A percentile compares a stretch with the other conserved stretches of the same genome.
phyloP scores from a whole-genome alignment of 2,113 vertebrate species.

The Lota lota region DNA sequence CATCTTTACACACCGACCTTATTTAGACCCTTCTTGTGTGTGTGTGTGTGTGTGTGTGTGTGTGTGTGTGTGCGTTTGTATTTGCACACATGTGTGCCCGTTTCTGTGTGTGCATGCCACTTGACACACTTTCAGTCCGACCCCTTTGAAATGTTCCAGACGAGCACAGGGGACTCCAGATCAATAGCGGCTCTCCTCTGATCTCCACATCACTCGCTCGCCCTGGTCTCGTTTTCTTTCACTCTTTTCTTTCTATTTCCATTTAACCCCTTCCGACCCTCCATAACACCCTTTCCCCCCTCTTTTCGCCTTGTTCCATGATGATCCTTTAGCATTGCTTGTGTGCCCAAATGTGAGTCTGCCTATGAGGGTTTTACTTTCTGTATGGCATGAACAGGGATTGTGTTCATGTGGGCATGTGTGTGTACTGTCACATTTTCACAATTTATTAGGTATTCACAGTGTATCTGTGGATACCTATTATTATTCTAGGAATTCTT shows the following conservation, averaged over 20 bases:
- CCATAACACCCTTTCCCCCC: not conserved
- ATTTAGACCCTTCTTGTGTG: not conserved
- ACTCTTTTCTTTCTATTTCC: not conserved
- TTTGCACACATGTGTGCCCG: slow-evolving; percentile 3
- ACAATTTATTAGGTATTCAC: too few relatives aligned
- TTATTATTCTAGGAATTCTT: too few relatives aligned
- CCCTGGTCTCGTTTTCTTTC: slow-evolving; percentile 3
- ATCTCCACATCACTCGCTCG: slow-evolving; percentile 36
- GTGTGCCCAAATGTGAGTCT: too few relatives aligned
- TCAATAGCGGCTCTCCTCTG: slow-evolving; percentile 48
- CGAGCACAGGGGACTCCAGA: slow-evolving; percentile 22
- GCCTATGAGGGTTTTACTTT: too few relatives aligned
- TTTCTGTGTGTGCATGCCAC: not conserved
- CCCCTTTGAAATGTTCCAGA: slow-evolving; percentile 2
- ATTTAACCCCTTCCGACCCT: not conserved
- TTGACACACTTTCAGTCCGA: slow-evolving; percentile 35
- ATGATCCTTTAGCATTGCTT: not conserved
- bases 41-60: not conserved
- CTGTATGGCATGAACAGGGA: too few relatives aligned
- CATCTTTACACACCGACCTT: too few relatives aligned
- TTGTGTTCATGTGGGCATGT: too few relatives aligned
- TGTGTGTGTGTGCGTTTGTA: slow-evolving; percentile 5
- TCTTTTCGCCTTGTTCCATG: slow-evolving; percentile 11
- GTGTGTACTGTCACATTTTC: too few relatives aligned
- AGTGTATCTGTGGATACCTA: too few relatives aligned